Evolutionary conservation across 2,113 vertebrate genomes (phyloP), one percentile per base, ranked within the genome.

Genomic region (Solenodon paradoxus): DNA sequence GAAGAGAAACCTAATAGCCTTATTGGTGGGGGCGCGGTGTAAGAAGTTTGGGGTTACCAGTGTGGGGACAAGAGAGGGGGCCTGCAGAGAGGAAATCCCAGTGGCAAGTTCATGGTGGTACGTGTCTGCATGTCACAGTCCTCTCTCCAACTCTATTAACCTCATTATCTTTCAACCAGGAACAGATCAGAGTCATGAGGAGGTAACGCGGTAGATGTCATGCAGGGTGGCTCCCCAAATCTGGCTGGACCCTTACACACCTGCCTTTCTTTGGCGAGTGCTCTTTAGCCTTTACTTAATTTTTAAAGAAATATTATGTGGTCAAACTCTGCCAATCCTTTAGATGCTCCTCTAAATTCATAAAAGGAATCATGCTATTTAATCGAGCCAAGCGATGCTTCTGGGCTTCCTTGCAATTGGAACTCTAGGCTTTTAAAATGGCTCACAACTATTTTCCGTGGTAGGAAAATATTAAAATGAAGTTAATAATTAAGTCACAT

Each of bases 401-500:
- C 90, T 45, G 51, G 75, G 92, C 38, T 71, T 79, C 40, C 53
- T 84, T 8, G 15, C 3, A 59, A 64, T 49, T 69, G 71, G 77
- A 92, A 81, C 55, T 40, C 55, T 5, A 28, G 5, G 17, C 92
- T 95, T 95, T 92, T 55, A 51, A 97, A 97, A 96, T 61, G 68
- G 93, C 24, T 63, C 72, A 74, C 85, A 38, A 92, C 87, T 90
- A 96, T 90, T 96, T 96, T 59, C 68, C 74, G 84, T 63, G 64
- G 93, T 82, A 84, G 47, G 59, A 88, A 97, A 95, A 96, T 95
- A 97, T 96, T 92, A 92, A 97, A 96, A 97, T 95, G 90, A 96
- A 96, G 92, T 92, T 96, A 95, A 96, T 97, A 97, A 95, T 96
- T 97, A 97, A 97, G 88, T 95, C 82, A 78, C 75, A 95, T 64